Evolutionary conservation across 2,888 invertebrate species (phyloP).

Genomic region (Apamea sordens): DNA sequence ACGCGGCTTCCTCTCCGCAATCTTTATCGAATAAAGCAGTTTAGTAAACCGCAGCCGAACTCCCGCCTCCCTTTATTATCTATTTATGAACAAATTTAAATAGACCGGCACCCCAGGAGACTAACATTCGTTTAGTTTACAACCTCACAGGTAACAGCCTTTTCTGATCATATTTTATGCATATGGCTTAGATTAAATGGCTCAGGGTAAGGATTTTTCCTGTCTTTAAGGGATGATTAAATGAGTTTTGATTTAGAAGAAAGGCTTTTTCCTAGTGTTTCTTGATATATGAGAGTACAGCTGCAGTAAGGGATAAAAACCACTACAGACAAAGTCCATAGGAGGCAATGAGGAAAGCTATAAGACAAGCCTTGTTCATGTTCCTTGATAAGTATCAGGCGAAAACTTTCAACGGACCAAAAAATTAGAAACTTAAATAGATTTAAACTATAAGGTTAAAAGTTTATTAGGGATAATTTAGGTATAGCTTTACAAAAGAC

Average conservation of each 20-base stretch:
- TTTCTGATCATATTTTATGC: slow-evolving; percentile 66
- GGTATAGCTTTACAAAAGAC: too few relatives aligned
- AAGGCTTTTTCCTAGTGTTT: background rate
- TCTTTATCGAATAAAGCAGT: slow-evolving; percentile 87
- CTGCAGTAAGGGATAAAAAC: background rate
- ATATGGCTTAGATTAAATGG: slow-evolving; percentile 51
- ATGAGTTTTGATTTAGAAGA: background rate
- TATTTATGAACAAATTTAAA: slow-evolving; percentile 86
- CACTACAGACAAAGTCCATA: background rate
- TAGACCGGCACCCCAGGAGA: slow-evolving; percentile 70
- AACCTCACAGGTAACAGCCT: slow-evolving; percentile 62
- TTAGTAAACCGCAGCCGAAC: slow-evolving; percentile 80
- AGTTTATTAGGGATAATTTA: too few relatives aligned
- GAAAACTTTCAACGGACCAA: background rate
- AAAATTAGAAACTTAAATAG: too few relatives aligned
- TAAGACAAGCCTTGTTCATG: background rate
- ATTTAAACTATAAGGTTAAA: too few relatives aligned
- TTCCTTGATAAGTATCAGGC: background rate
- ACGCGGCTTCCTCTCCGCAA: slow-evolving; percentile 73
- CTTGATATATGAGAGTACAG: background rate
- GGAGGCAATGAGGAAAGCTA: background rate
- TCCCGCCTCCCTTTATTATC: slow-evolving; percentile 81
- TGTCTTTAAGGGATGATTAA: background rate
- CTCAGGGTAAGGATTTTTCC: background rate
- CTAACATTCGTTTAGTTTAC: slow-evolving; percentile 72